Conservation (phyloP, 2,888 invertebrate species). For the Trachelus troglodyta region DNA sequence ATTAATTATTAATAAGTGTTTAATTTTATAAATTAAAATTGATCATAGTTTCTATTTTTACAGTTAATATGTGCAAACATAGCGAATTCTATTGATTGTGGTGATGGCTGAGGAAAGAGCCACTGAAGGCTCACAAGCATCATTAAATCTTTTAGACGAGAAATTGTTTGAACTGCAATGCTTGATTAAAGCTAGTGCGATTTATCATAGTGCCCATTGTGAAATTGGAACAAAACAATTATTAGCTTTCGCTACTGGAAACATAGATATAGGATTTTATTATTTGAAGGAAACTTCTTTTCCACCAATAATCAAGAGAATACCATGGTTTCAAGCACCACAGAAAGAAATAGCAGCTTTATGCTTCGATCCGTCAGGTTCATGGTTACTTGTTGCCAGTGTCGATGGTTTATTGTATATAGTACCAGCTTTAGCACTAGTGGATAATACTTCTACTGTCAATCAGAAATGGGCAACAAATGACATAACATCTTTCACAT, state of each 20-base stretch:
- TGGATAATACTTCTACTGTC: constrained; percentile 68
- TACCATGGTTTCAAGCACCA: constrained; percentile 60
- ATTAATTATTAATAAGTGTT: background rate
- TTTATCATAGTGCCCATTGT: constrained; percentile 52
- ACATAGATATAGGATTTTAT: constrained; percentile 56
- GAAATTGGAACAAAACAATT: constrained; percentile 53
- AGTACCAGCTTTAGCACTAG: constrained; percentile 71
- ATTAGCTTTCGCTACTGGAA: constrained; percentile 55
- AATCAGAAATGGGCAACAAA: constrained; percentile 72
- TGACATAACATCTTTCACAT: constrained; percentile 70
- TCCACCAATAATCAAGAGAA: constrained; percentile 52
- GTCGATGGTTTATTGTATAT: constrained; percentile 73
- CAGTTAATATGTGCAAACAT: constrained; percentile 14
- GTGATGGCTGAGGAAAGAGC: constrained; percentile 36
- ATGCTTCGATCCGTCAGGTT: constrained; percentile 87
- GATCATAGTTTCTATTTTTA: constrained; percentile 2
- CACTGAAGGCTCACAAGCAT: constrained; percentile 24
- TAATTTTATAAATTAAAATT: background rate
- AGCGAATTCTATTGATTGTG: constrained; percentile 8
- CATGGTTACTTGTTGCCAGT: constrained; percentile 75
- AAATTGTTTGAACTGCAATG: constrained; percentile 58
- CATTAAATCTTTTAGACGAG: constrained; percentile 41
- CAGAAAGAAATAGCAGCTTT: constrained; percentile 64
- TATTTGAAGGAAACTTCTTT: constrained; percentile 47
- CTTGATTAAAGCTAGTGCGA: constrained; percentile 53